A percentile compares a stretch with the other conserved stretches of the same genome.
These are phyloP conservation scores for Drosophila pachea DNA, from an alignment of 1,140 invertebrate genomes.

Conservation along the genomic window DNA sequence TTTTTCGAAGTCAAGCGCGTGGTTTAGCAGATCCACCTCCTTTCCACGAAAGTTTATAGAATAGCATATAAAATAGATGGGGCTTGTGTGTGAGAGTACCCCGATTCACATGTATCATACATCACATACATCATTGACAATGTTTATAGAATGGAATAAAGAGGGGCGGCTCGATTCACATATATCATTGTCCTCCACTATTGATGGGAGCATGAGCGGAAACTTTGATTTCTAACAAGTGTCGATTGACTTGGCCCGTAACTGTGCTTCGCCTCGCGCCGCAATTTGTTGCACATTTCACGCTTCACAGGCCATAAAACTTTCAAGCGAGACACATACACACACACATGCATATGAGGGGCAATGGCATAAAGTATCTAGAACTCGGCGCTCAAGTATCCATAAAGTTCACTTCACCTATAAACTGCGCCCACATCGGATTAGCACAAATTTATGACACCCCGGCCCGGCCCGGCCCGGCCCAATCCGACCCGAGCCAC, in stretches of 20 bases:
- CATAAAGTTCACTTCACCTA: constrained; percentile 75
- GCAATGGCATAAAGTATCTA: constrained; percentile 34
- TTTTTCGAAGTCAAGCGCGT: constrained; percentile 63
- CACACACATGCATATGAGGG: constrained; percentile 37
- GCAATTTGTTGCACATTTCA: constrained; percentile 72
- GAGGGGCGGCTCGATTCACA: background rate
- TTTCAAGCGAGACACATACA: constrained; percentile 36
- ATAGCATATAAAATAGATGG: no score
- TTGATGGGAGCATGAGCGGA: background rate
- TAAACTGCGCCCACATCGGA: constrained; percentile 65
- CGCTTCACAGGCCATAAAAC: constrained; percentile 69
- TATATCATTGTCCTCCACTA: no score
- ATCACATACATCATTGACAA: no score
- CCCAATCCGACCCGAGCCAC: background rate
- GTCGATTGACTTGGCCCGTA: constrained; percentile 21
- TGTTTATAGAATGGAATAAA: background rate
- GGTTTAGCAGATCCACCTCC: constrained; percentile 27
- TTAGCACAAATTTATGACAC: constrained; percentile 70
- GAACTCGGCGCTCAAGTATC: constrained; percentile 59
- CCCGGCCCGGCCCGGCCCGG: background rate
- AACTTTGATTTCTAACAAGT: constrained; percentile 6
- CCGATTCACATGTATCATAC: no score
- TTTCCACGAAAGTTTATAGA: no score
- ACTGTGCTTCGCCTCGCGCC: background rate
- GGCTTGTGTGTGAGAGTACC: no score